These are phyloP conservation scores for Ammodytes dubius DNA, from an alignment of 2,113 vertebrate genomes.

Conservation along the genomic window DNA sequence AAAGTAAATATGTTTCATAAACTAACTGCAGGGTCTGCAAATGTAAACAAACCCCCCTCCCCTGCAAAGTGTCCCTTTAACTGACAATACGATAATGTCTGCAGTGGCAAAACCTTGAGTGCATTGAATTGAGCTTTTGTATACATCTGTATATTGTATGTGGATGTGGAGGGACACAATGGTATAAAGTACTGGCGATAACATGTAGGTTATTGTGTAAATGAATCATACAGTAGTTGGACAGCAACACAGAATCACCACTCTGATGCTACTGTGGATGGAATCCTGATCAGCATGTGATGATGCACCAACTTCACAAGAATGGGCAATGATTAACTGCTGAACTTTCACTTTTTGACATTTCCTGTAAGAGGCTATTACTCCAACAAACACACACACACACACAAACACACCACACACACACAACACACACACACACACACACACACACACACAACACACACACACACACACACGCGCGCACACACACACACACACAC, in stretches of 20 bases:
- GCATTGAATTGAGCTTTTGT: background rate
- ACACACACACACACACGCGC: background rate
- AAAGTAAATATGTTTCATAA: no score
- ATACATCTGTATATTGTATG: background rate
- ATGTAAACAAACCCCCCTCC: no score
- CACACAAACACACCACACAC: no score
- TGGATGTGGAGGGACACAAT: background rate
- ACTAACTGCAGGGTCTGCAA: no score
- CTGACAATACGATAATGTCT: background rate
- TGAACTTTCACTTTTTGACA: background rate
- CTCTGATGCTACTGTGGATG: background rate
- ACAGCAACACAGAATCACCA: background rate
- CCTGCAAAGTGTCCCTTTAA: background rate
- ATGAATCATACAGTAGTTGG: background rate
- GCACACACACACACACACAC: background rate
- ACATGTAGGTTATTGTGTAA: background rate
- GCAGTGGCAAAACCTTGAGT: background rate
- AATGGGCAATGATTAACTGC: background rate
- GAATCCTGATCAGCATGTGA: background rate
- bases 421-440: background rate
- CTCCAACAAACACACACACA: background rate
- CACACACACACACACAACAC: background rate
- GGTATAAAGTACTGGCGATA: background rate
- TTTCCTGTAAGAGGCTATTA: background rate
- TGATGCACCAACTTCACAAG: background rate